These are phyloP conservation scores for Callopanchax toddi DNA, from an alignment of 2,113 vertebrate genomes.

Conservation along the genomic window DNA sequence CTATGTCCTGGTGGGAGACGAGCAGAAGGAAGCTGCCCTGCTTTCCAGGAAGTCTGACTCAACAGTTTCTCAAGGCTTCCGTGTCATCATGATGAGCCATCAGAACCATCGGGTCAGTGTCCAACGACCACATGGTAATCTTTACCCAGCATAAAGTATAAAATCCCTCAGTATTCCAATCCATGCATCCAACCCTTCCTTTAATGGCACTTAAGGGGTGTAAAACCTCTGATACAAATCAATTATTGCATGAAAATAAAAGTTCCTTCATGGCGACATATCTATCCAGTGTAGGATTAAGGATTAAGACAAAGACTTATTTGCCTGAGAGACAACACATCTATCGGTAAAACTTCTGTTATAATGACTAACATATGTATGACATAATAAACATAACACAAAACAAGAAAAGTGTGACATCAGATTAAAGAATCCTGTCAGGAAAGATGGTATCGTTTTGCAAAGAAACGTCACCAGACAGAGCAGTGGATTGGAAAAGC, in stretches of 20 bases:
- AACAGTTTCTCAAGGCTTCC: conserved; percentile 54
- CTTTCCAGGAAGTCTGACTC: conserved; percentile 63
- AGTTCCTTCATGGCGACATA: background rate
- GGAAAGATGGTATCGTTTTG: no score
- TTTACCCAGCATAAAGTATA: background rate
- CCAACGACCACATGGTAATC: background rate
- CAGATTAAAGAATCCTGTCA: background rate
- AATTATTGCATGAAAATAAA: no score
- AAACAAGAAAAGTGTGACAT: background rate
- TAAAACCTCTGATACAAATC: no score
- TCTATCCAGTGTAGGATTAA: background rate
- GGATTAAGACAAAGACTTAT: background rate
- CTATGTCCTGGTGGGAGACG: conserved; percentile 41
- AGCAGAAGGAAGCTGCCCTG: conserved; percentile 47
- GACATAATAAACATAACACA: no score
- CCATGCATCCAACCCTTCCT: background rate
- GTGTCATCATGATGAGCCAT: conserved; percentile 20
- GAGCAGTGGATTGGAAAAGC: background rate
- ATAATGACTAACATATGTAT: no score
- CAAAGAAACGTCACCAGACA: background rate
- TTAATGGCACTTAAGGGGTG: no score
- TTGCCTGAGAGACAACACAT: background rate
- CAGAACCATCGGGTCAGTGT: background rate
- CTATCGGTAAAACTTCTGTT: no score
- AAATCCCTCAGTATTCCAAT: background rate